These are phyloP conservation scores for Sicus ferrugineus DNA, from an alignment of 2,888 invertebrate species.

Conservation along the genomic window DNA sequence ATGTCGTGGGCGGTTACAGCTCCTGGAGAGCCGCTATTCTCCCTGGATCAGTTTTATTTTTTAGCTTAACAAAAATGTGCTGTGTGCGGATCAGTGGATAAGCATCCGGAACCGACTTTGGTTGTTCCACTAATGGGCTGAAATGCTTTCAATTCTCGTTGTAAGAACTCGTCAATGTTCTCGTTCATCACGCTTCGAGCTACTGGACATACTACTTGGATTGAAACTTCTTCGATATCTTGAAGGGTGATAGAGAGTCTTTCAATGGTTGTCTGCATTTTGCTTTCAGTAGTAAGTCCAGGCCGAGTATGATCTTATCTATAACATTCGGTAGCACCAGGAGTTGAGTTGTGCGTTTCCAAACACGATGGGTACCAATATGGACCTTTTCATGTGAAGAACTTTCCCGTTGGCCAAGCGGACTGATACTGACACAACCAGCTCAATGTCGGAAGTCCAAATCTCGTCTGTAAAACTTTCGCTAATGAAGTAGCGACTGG, in stretches of 20 bases:
- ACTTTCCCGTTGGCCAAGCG: constrained; percentile 1
- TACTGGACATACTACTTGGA: background rate
- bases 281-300: background rate
- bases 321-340: constrained; percentile 2
- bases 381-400: background rate
- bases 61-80: constrained; percentile 5
- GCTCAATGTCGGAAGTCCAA: background rate
- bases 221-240: background rate
- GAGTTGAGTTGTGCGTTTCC: background rate
- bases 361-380: background rate
- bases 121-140: background rate
- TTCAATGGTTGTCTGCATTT: background rate
- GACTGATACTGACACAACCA: background rate
- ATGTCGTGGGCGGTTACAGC: background rate
- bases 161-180: constrained; percentile 6
- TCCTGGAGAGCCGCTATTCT: constrained; percentile 5
- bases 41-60: background rate
- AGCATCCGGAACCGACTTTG: constrained; percentile 10
- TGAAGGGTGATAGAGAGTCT: background rate
- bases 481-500: constrained; percentile 11
- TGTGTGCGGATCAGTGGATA: constrained; percentile 1
- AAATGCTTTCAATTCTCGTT: constrained; percentile 20
- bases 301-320: constrained; percentile 7
- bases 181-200: background rate
- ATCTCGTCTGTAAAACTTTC: background rate